Evolutionary conservation across 2,888 invertebrate genomes (phyloP), one percentile per base, ranked within the genome.

Genomic region (Lissonota sp.): DNA sequence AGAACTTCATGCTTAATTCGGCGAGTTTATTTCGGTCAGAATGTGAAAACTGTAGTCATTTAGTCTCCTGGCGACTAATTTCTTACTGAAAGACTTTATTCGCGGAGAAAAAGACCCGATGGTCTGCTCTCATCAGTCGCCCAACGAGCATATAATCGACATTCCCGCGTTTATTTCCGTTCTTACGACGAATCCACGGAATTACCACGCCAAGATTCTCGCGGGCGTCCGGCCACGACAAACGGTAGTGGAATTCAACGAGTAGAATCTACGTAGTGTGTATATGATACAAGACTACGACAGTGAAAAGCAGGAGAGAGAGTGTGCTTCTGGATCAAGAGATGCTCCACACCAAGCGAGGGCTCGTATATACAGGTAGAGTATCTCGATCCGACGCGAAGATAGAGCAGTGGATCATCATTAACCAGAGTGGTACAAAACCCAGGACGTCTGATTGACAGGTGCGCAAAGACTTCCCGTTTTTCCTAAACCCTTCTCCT

Each of bases 351-450:
- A 49, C 12, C 44, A 10, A 72, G 26, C 53, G 72, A 63, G 46
- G 70, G 51, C 46, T 46, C 42, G 58, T 44, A 81, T 26, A 26
- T 26, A 26, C 26, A 26, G 26, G 75, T 72, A 78, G 84, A 46
- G 79, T 66, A 83, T 83, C 84, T 84, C 83, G 87, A 88, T 88
- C 86, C 75, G 66, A 80, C 75, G 77, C 85, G 76, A 75, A 90
- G 89, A 91, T 89, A 89, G 88, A 89, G 90, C 89, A 90, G 90
- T 90, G 90, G 90, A 91, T 91, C 91, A 90, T 91, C 91, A 90
- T 91, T 91, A 91, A 89, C 88, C 87, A 87, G 87, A 86, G 86
- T 84, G 87, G 79, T 84, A 86, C 90, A 91, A 90, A 91, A 90
- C 91, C 89, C 85, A 72, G 85, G 88, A 88, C 90, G 86, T 85